Evolutionary conservation across 2,113 vertebrate genomes (phyloP), one percentile per base, ranked within the genome.

Genomic region (Chionodraco myersi): DNA sequence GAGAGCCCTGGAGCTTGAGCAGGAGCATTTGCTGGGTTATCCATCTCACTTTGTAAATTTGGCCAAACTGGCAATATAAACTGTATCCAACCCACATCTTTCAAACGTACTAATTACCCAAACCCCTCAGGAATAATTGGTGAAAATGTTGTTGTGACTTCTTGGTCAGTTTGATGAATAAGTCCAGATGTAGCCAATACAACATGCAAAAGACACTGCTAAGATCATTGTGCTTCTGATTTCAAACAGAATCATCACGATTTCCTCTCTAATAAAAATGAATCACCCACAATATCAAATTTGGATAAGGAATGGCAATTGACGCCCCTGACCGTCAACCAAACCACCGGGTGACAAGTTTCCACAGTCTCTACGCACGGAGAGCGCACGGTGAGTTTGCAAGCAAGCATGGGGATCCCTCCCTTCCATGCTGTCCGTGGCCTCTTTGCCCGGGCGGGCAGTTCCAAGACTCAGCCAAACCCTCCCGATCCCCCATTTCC

Each of bases 291-390:
- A 26, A 7, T 59, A 72, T 80, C 36, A 52, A 14, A 73, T 57
- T 1, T 79, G 60, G 72, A 62, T 51, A n/a, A 77, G 18, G 30
- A 59, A n/a, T 72, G 21, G 23, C 62, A 74, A 67, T 4, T 72
- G 80, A 75, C 77, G 72, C 77, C 14, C 48, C 75, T 15, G 10
- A 36, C 57, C 14, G 23, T 86, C 34, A 6, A 70, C 68, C 70
- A 82, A 73, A 72, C 72, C 87, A 57, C 54, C 56, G 45, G 75
- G 75, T 71, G 74, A 61, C 72, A 77, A 56, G 73, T 78, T 45
- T 67, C 65, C 56, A 30, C 71, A 26, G 73, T 58, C 82, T 91
- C 92, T 90, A 90, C 89, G 92, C 88, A 86, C 82, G 75, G 77
- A 82, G 86, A 70, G 88, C 88, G 86, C 89, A 85, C 34, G 51